Percentiles rank a stretch among this genome's conserved stretches.
These are phyloP conservation scores for Melanotaenia nigrans DNA, from an alignment of 2,797 vertebrate genomes.

Conservation along the genomic window DNA sequence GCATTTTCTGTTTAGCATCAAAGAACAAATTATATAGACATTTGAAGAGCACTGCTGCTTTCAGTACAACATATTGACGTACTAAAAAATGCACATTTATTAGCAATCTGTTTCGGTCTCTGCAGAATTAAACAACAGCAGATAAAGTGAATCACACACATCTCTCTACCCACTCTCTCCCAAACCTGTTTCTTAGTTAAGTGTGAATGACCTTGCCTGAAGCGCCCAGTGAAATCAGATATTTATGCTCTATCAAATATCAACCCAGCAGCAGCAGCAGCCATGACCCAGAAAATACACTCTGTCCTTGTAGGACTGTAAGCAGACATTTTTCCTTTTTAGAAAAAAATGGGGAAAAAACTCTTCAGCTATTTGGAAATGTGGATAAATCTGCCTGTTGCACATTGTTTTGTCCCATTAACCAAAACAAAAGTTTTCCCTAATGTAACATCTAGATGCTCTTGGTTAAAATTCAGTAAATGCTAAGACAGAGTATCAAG, in stretches of 20 bases:
- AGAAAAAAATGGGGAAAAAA: conserved; percentile 23
- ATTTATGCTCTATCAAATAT: conserved; percentile 59
- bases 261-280: conserved; percentile 40
- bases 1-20: background rate
- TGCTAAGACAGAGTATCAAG: background rate
- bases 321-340: background rate
- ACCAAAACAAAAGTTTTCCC: background rate
- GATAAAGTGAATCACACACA: conserved; percentile 17
- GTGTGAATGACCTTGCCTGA: conserved; percentile 64
- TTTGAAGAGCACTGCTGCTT: conserved; percentile 1
- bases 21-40: background rate
- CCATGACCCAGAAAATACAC: conserved; percentile 55
- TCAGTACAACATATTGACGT: background rate
- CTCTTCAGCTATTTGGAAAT: conserved; percentile 8
- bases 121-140: background rate
- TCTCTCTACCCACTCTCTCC: conserved; percentile 2
- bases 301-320: conserved; percentile 64
- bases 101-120: background rate
- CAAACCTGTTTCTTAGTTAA: conserved; percentile 43
- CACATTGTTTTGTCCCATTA: conserved; percentile 15
- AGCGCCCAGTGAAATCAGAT: conserved; percentile 62
- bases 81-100: background rate
- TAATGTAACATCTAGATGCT: background rate
- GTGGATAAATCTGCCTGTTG: conserved; percentile 11
- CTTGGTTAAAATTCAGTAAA: background rate